A percentile compares a stretch with the other conserved stretches of the same genome.
phyloP scores from a whole-genome alignment of 2,113 vertebrate species.

The Anoura caudifer region DNA sequence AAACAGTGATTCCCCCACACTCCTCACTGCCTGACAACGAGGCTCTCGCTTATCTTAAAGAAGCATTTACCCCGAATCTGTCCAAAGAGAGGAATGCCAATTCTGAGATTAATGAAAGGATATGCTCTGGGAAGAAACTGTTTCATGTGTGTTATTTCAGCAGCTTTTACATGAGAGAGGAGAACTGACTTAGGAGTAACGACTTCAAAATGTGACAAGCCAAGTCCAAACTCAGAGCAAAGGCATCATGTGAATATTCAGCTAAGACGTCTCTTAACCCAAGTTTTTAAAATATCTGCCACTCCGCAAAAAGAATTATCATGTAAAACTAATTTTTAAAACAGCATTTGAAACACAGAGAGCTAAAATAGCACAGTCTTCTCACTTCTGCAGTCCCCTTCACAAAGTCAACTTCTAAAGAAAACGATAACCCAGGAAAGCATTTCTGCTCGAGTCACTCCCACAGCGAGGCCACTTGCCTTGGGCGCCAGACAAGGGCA shows the following conservation, averaged over 20 bases:
- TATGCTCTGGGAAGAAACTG: background rate
- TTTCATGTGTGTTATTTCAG: background rate
- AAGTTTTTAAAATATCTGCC: background rate
- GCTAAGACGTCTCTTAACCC: background rate
- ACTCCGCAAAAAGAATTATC: background rate
- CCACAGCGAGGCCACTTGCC: no score
- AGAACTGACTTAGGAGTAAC: background rate
- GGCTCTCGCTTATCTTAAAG: background rate
- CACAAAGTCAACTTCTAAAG: background rate
- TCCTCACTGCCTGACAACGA: background rate
- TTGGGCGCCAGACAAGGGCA: fast-evolving
- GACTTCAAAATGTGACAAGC: background rate
- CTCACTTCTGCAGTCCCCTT: background rate
- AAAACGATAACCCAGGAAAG: background rate
- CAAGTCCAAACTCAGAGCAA: background rate
- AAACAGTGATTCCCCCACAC: background rate
- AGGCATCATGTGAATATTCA: background rate
- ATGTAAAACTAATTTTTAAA: background rate
- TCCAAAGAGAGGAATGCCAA: background rate
- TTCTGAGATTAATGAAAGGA: background rate
- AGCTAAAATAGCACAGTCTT: no score
- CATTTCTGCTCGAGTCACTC: background rate
- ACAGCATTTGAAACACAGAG: background rate
- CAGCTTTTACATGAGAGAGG: background rate
- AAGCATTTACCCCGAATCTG: background rate